Evolutionary conservation across 2,113 vertebrate species (phyloP), one percentile per base, ranked within the genome.

Genomic region (Lampris incognitus): DNA sequence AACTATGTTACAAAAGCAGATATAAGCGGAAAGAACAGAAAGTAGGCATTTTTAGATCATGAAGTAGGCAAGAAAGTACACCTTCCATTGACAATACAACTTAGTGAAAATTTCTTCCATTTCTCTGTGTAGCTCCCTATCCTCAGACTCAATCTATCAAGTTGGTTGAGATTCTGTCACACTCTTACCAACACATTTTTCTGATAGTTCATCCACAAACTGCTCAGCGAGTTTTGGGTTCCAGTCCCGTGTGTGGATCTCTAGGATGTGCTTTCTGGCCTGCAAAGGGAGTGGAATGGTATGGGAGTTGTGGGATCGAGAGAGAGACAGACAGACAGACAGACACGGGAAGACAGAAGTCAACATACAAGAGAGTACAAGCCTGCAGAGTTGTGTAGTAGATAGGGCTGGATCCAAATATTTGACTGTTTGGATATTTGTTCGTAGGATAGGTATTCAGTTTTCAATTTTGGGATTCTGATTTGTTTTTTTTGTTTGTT

Each of bases 231-330:
- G 86, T 90, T 95, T 97, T 78, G 98, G 98, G 91, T 94, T 98
- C 98, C 98, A 99, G 84, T 98, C 97, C 92, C 96, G 94, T 71
- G 98, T 99, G 91, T 99, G 97, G 89, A 99, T 99, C 91, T 99
- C 95, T 88, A 99, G 92, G 93, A 99, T 99, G 93, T 98, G 98
- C 95, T 98, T 99, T 94, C 98, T 96, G 92, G 98, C 97, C 98
- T 99, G 83, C 51, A n/a, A 24, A 24, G 50, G 40, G 58, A 39
- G 40, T 11, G 4, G 36, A 9, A 51, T 37, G 9, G 24, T 65
- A 83, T 6, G 65, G 4, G 72, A 39, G 4, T 24, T 46, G 59
- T 59, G 36, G 4, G 40, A 38, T 60, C 44, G n/a, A 61, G 11
- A 41, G 10, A 9, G 5, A 49, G 5, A 83, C 46, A 55, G 0